Percentiles rank a stretch among this genome's conserved stretches.
Evolutionary conservation across 1,140 invertebrate species (phyloP).

Genomic region (Holcopasites calliopsidis): DNA sequence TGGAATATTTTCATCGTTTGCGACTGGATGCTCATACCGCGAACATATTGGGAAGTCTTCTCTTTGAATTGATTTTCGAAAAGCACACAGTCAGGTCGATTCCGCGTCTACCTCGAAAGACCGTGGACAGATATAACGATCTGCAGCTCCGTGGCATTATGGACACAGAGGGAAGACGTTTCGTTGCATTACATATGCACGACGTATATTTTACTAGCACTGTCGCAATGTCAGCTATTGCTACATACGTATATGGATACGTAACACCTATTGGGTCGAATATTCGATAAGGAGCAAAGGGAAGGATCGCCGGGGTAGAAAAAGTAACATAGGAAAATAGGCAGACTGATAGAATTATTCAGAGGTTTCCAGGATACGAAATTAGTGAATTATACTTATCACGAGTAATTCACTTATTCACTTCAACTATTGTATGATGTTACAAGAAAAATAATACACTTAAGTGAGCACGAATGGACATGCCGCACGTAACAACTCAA

Average conservation of each 20-base stretch:
- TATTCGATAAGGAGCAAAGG: not conserved
- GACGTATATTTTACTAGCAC: constrained; percentile 21
- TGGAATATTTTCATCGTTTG: not conserved
- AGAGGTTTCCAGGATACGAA: no score
- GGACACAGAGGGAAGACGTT: not conserved
- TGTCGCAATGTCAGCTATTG: not conserved
- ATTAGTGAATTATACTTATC: no score
- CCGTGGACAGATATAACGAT: constrained; percentile 15
- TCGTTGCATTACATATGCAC: constrained; percentile 45
- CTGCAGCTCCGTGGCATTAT: not conserved
- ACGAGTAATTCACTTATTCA: no score
- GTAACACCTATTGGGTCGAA: constrained; percentile 6
- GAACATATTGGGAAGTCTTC: not conserved
- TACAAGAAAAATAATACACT: no score
- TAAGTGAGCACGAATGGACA: no score
- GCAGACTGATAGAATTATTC: no score
- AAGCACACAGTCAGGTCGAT: not conserved
- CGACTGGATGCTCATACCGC: not conserved
- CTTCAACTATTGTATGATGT: no score
- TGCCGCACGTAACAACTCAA: no score
- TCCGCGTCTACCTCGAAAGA: constrained; percentile 26
- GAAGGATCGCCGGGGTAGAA: not conserved
- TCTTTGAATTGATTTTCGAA: constrained; percentile 12
- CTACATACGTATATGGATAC: not conserved
- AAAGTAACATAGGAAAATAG: no score